Base-by-base conservation (phyloP, 1,140 invertebrate species). In the Drosophila oshimai region DNA sequence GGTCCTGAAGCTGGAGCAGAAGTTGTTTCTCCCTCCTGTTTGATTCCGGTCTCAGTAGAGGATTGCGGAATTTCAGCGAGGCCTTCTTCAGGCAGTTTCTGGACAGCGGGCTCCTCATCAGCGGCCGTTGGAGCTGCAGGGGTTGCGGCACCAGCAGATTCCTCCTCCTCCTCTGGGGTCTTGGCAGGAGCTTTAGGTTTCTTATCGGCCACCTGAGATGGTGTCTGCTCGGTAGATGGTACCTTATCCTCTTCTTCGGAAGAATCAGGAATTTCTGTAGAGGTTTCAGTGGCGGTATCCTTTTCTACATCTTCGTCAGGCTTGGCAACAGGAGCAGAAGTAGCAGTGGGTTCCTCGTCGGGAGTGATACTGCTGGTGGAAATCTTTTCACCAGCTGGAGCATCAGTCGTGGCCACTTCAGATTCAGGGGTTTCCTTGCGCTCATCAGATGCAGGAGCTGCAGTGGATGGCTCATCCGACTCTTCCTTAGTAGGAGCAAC, bases 311-410 rank as follows among this genome's bases (percentile, higher is more conserved):
- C 64, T 34, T 67, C 51, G 12, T 39, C 62, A 29, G 53, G 37
- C 15, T 60, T 28, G 22, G 22, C 51, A 28, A 22, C 37, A 41
- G 87, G 47, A 73, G 71, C 47, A 55, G 69, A 45, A 53, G 55
- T 70, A 15, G 67, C 41, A 41, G 67, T 12, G 20, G 34, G 7
- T 33, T 69, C 61, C 9, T 39, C 47, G 17, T 53, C 58, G 15
- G 61, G n/a, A 41, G 33, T 29, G 26, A 49, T 20, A 12, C 61
- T 31, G 12, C 42, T 26, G 4, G 61, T 26, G 15, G 61, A 42
- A 26, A 53, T 29, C 28, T 50, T 67, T 3, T 70, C 60, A 28
- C 20, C 65, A 34, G 28, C 15, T n/a, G 73, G 33, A 29, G 45
- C 47, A 49, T 36, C 45, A 24, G 55, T 84, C 22, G 47, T 34